Conservation (phyloP, 2,888 invertebrate genomes). For the Allygus modestus region DNA sequence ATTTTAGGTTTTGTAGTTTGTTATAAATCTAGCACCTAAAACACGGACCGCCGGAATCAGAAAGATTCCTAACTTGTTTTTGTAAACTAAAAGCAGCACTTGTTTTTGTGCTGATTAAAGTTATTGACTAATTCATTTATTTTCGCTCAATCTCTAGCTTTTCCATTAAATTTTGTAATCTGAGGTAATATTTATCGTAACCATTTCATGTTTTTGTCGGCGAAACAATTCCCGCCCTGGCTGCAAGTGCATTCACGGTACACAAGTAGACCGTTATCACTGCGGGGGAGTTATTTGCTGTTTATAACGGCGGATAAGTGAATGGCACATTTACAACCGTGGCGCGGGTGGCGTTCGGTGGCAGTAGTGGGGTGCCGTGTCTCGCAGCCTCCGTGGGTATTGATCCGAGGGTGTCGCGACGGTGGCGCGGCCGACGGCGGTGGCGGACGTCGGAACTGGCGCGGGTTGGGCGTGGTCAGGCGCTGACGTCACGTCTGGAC, state of each 20-base stretch:
- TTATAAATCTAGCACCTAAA: too few relatives aligned
- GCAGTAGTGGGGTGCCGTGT: background rate
- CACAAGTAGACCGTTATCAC: background rate
- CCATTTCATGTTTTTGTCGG: too few relatives aligned
- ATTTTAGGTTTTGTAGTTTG: too few relatives aligned
- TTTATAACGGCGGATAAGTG: conserved; percentile 31
- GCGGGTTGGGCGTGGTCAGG: conserved; percentile 53
- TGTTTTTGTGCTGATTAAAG: too few relatives aligned
- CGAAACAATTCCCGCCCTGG: background rate
- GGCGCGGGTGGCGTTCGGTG: background rate
- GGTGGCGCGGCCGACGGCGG: conserved; percentile 35
- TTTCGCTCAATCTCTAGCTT: too few relatives aligned
- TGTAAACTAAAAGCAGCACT: too few relatives aligned
- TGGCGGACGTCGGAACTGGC: background rate
- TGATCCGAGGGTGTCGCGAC: conserved; percentile 24
- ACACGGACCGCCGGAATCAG: too few relatives aligned
- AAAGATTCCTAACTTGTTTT: too few relatives aligned
- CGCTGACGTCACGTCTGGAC: conserved; percentile 50
- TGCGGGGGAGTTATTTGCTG: conserved; percentile 1
- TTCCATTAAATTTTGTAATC: too few relatives aligned
- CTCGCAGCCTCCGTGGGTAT: conserved; percentile 2
- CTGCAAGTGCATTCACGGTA: background rate
- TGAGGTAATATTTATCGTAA: too few relatives aligned
- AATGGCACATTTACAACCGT: conserved; percentile 42
- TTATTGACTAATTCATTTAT: too few relatives aligned